A percentile compares a stretch with the other conserved stretches of the same genome.
These are phyloP conservation scores for Hippasteria phrygiana DNA, from an alignment of 53 echinoderm and acorn worm species.

Conservation along the genomic window DNA sequence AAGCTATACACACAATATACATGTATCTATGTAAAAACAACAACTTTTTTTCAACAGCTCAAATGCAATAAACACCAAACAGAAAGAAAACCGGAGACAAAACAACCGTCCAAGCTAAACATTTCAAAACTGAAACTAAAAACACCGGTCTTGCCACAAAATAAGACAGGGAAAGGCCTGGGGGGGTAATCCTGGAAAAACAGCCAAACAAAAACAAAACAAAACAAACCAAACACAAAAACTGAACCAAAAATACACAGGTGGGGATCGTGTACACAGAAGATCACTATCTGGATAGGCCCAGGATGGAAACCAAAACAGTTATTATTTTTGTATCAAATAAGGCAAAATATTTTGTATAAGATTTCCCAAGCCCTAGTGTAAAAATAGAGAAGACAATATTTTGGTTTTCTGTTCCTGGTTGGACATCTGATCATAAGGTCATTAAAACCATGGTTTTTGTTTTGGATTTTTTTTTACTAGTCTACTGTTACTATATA, in stretches of 20 bases:
- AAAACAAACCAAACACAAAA: constrained; percentile 45
- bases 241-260: constrained; percentile 21
- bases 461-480: neutral
- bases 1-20: too few species aligned
- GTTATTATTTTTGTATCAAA: constrained; percentile 13
- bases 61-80: constrained; percentile 28
- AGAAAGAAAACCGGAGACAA: constrained; percentile 36
- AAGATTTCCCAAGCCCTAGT: neutral
- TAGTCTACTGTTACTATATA: too few species aligned
- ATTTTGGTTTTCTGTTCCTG: constrained; percentile 40
- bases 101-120: constrained; percentile 29
- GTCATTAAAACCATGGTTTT: neutral
- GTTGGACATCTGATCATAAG: neutral
- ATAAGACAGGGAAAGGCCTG: neutral
- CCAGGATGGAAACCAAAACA: constrained; percentile 61
- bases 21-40: neutral
- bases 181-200: neutral
- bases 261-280: constrained; percentile 15
- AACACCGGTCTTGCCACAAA: neutral
- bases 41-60: neutral
- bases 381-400: constrained; percentile 11
- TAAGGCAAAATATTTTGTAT: constrained; percentile 35
- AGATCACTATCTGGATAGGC: constrained; percentile 19
- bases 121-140: constrained; percentile 57
- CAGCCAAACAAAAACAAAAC: constrained; percentile 27